Conservation (phyloP, 2,113 vertebrate species). For the Struthidea cinerea region DNA sequence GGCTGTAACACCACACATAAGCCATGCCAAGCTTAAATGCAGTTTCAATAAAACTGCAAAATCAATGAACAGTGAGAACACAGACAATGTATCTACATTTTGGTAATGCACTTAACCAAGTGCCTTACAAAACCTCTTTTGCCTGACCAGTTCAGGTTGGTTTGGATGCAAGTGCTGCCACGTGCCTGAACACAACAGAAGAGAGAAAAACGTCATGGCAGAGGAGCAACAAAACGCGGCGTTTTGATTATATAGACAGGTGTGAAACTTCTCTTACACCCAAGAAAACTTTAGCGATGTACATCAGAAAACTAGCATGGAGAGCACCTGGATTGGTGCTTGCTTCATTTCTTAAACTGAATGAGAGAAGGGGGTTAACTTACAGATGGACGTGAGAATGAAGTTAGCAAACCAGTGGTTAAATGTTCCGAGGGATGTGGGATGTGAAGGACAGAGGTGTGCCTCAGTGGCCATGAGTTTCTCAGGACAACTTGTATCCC, state of each 20-base stretch:
- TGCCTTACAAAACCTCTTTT: background rate
- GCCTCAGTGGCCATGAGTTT: background rate
- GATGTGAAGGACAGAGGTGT: background rate
- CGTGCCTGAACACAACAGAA: background rate
- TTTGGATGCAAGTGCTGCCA: background rate
- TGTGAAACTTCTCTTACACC: background rate
- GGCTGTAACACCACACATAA: background rate
- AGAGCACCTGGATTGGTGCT: background rate
- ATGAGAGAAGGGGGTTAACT: background rate
- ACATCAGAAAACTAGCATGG: background rate
- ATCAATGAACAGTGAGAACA: constrained; percentile 9
- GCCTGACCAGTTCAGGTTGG: background rate
- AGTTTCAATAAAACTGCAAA: background rate
- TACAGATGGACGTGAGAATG: background rate
- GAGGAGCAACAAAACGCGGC: background rate
- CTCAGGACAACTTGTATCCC: background rate
- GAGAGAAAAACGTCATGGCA: background rate
- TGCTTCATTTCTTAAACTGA: background rate
- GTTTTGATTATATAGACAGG: background rate
- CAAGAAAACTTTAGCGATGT: background rate
- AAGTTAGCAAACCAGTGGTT: background rate
- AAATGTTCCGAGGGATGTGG: background rate
- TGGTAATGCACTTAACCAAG: background rate
- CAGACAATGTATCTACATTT: background rate
- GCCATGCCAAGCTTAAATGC: background rate